Evolutionary conservation across 2,888 invertebrate genomes (phyloP), one percentile per base, ranked within the genome.

Genomic region (Dasysyrphus tricinctus): DNA sequence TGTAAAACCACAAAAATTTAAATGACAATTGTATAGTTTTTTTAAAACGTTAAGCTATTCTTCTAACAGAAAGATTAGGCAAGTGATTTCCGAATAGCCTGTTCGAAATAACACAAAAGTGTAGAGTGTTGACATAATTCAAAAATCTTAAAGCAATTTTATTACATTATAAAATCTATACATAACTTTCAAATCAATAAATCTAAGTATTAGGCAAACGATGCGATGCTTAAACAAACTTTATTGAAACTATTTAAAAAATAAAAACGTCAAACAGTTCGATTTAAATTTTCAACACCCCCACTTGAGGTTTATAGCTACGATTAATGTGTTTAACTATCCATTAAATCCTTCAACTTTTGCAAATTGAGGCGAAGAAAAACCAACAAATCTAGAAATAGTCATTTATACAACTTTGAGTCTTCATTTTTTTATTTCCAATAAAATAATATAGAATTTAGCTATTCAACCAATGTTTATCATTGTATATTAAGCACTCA

Each of bases 401-500:
- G 34, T 14, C 51, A 67, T 67, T 67, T 19, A 3, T 8, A 37
- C 42, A 34, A 12, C 56, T 34, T n/a, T 3, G 16, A 57, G 11
- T 29, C 24, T 29, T 54, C 12, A 54, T 24, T 29, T 29, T n/a
- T 54, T 54, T 54, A 14, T 29, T 54, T 14, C 16, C 49, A 34
- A 16, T 8, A 19, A 34, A 32, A 67, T n/a, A 51, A 67, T 61
- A n/a, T 9, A 29, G 6, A 74, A 32, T 5, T 4, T 44, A 44
- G 51, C 29, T 34, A 70, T 69, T 67, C 67, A 56, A 34, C 37
- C 29, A 74, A 83, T 79, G 74, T 65, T 65, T 59, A 44, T 49
- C 79, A 61, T 79, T 70, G 67, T 78, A 74, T 69, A 74, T 69
- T 56, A 73, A 69, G 73, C 54, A 39, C 73, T 78, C 73, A 73